Evolutionary conservation across 2,888 invertebrate genomes (phyloP).

Genomic region (Pachycephus smyrnensis): DNA sequence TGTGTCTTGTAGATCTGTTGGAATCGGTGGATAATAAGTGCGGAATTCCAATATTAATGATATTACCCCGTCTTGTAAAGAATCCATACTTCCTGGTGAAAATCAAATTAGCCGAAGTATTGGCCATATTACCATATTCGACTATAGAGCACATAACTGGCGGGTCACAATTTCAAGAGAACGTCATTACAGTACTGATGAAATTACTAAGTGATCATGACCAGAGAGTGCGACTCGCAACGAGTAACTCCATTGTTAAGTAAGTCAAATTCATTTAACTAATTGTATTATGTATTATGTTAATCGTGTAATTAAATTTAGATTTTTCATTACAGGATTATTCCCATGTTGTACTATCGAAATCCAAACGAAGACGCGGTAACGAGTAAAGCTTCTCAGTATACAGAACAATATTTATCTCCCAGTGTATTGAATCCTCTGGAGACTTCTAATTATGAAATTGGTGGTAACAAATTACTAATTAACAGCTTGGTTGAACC

Average conservation of each 20-base stretch:
- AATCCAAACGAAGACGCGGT: slow-evolving; percentile 70
- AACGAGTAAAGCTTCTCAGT: slow-evolving; percentile 68
- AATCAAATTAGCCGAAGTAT: slow-evolving; percentile 77
- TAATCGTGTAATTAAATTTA: background rate
- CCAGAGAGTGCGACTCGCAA: slow-evolving; percentile 79
- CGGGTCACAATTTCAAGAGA: slow-evolving; percentile 71
- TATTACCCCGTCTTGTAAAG: slow-evolving; percentile 73
- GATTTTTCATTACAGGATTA: slow-evolving; percentile 62
- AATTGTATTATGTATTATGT: background rate
- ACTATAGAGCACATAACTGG: slow-evolving; percentile 71
- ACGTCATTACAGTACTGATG: slow-evolving; percentile 74
- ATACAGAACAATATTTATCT: slow-evolving; percentile 60
- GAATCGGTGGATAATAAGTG: slow-evolving; percentile 73
- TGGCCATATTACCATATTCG: slow-evolving; percentile 73
- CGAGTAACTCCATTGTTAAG: slow-evolving; percentile 76
- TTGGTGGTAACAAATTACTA: slow-evolving; percentile 56
- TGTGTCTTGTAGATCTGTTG: slow-evolving; percentile 72
- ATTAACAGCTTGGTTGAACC: slow-evolving; percentile 70
- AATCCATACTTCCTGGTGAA: slow-evolving; percentile 90
- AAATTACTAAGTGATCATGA: slow-evolving; percentile 81
- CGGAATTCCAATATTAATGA: slow-evolving; percentile 72
- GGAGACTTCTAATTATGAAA: slow-evolving; percentile 27
- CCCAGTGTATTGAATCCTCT: slow-evolving; percentile 31
- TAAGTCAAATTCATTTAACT: slow-evolving; percentile 56
- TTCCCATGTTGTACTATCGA: slow-evolving; percentile 67